Base-by-base conservation (phyloP, 2,113 vertebrate genomes). In the Ochotona princeps region DNA sequence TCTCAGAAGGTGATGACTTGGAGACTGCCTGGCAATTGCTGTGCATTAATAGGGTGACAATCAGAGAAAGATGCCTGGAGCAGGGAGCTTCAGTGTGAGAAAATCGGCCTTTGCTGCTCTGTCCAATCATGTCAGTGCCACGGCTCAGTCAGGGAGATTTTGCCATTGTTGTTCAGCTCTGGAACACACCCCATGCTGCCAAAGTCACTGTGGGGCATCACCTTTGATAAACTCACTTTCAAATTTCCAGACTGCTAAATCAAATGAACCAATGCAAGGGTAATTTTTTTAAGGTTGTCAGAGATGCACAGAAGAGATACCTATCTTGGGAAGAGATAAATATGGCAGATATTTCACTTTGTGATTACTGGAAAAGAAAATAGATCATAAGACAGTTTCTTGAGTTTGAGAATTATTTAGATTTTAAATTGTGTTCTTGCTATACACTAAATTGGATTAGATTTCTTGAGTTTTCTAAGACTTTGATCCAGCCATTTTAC, bases 161-260 rank as follows among this genome's bases (percentile, higher is more conserved):
- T 80, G 60, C 74, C 49, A 84, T 47, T 86, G 91, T 78, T 76
- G 63, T 30, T 94, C 54, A 25, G 32, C 84, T 94, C 82, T 8
- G 15, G 89, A 87, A 74, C 25, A 74, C 25, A 85, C 69, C 72
- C 57, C 89, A 91, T 49, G 65, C 84, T 79, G 73, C 60, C 89
- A 87, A 44, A 87, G 91, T 65, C 87, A 35, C 91, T 35, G 38
- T 73, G 92, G 81, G 92, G 81, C 38, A 66, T 86, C 89, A 94
- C 89, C 93, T 87, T 93, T 94, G 87, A 78, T 51, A 96, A 92
- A 73, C 73, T 92, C 79, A 97, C 93, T 96, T 93, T 94, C 91
- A 95, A 94, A 93, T 96, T 92, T 95, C 60, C 83, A 96, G 86
- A 87, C 49, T 69, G 92, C 86, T 87, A 95, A 91, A 93, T 93